Base-by-base conservation (phyloP, 2,888 invertebrate genomes). In the Drosophila subsilvestris region DNA sequence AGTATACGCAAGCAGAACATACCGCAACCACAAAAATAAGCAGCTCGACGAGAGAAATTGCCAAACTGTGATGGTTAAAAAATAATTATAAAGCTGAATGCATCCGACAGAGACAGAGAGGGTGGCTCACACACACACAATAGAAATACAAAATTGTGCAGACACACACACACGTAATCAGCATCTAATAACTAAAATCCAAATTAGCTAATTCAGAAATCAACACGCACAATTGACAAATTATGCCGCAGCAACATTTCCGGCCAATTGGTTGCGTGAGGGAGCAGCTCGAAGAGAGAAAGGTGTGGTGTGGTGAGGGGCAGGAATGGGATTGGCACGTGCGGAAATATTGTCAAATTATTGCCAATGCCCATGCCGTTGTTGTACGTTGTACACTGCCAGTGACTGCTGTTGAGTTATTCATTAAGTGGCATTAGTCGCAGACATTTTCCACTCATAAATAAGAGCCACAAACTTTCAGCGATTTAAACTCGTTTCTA, bases 131-230 rank as follows among this genome's bases (percentile, higher is more conserved):
- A 51, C 9, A 43, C 14, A 57, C 2, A 37, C 37, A 37, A 49
- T 55, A 50, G 22, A 63, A 27, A 58, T 20, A 61, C 25, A 51
- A 17, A 62, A 25, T 25, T 25, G 25, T 25, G 25, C 14, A 37
- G 17, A 55, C 27, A 54, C 27, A 49, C 20, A 63, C 20, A 18
- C 37, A 61, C 68, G 75, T 88, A 87, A 89, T 88, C 86, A 80
- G 74, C 79, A 79, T 78, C 77, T 88, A 86, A 86, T 86, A 89
- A 89, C 86, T 83, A 85, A 86, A 89, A 86, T 86, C 84, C 75
- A 88, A 89, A 86, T 86, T 86, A 89, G 86, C 88, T 83, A 89
- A 89, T 88, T 86, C 89, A 83, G 89, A 86, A 86, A 86, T 89
- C 89, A 89, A 86, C 88, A 89, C 83, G 88, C 86, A 88, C 89